These are phyloP conservation scores for Tetramorium bicarinatum DNA, from an alignment of 2,888 invertebrate genomes.

Conservation along the genomic window DNA sequence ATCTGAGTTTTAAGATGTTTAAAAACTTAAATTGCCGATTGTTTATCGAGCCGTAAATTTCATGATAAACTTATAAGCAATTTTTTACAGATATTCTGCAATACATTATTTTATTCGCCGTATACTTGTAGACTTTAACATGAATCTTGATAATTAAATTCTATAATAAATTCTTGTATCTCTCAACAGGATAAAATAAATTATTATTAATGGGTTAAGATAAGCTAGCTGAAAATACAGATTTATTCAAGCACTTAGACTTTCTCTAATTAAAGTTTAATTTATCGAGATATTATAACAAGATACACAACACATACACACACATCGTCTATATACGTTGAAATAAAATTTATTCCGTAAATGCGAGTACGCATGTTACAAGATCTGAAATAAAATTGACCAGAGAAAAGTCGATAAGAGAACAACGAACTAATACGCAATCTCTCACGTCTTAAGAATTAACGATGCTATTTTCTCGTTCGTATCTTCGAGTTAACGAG, in stretches of 20 bases:
- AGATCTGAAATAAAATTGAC: not conserved
- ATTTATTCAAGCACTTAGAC: not conserved
- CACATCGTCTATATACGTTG: not conserved
- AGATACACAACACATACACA: not conserved
- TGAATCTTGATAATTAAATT: not conserved
- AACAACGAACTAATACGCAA: not conserved
- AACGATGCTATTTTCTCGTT: not conserved
- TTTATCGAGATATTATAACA: not conserved
- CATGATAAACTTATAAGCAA: not conserved
- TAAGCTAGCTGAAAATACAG: not conserved
- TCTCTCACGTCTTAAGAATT: not conserved
- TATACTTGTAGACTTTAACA: not conserved
- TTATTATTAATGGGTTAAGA: not conserved
- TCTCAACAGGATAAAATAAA: not conserved
- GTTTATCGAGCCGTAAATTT: not conserved
- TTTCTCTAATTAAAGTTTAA: not conserved
- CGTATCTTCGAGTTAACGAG: not conserved
- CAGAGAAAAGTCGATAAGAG: not conserved
- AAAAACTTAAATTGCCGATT: not conserved
- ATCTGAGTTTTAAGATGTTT: not conserved
- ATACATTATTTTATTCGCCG: not conserved
- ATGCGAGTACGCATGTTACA: not conserved
- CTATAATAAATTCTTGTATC: not conserved
- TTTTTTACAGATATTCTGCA: not conserved
- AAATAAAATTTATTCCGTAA: not conserved